These are phyloP conservation scores for Peromyscus maniculatus DNA, from an alignment of 2,113 vertebrate genomes.

Conservation along the genomic window DNA sequence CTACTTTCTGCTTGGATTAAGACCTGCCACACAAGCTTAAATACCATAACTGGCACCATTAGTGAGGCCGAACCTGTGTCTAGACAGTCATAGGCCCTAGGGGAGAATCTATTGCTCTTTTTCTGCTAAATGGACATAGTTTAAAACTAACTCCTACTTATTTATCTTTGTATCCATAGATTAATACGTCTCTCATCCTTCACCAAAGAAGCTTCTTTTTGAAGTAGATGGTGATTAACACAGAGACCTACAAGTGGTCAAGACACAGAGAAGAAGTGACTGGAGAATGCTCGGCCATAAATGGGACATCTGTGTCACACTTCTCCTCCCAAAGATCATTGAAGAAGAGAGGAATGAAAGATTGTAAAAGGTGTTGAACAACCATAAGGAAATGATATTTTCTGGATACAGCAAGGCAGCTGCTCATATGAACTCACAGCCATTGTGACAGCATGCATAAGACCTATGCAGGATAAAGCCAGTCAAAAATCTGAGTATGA, in stretches of 20 bases:
- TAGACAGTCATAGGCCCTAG: not conserved
- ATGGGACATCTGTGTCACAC: not conserved
- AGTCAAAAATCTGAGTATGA: not conserved
- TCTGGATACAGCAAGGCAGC: not conserved
- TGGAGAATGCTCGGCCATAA: not conserved
- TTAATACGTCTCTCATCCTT: not conserved
- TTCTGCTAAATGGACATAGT: not conserved
- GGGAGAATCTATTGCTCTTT: not conserved
- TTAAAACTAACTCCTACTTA: not conserved
- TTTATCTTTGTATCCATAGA: not conserved
- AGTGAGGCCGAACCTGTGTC: not conserved
- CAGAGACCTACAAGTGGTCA: not conserved
- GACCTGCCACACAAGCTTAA: not conserved
- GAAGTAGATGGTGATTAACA: not conserved
- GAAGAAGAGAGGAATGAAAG: not conserved
- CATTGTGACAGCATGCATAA: not conserved
- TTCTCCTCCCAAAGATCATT: not conserved
- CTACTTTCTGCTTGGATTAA: not conserved
- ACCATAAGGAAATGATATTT: not conserved
- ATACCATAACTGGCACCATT: not conserved
- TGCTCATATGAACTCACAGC: not conserved
- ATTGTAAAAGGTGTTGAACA: not conserved
- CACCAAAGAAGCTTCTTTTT: not conserved
- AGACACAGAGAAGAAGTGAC: not conserved
- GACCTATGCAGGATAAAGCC: not conserved